phyloP scores from a whole-genome alignment of 2,113 vertebrate species.

The Saguinus midas region DNA sequence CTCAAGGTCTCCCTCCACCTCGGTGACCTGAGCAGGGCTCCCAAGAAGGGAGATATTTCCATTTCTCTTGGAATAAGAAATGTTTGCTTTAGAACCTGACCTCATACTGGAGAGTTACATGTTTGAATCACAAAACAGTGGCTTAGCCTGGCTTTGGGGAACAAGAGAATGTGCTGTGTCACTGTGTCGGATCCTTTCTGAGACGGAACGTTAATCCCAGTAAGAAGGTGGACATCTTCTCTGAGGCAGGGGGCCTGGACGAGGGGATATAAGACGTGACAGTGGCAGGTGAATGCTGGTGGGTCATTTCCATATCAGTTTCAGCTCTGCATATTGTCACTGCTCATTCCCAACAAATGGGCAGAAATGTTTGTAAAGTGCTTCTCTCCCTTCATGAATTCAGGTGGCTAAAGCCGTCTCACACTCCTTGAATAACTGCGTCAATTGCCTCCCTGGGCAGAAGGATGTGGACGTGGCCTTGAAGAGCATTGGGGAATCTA shows the following conservation, averaged over 20 bases:
- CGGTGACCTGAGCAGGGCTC: neutral
- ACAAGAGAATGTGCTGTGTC: rapidly evolving
- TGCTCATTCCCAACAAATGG: neutral
- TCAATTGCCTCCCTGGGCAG: slow-evolving; percentile 98
- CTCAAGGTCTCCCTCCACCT: neutral
- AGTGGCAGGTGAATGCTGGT: neutral
- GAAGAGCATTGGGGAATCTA: slow-evolving; percentile 98
- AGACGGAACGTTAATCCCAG: neutral
- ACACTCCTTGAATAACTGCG: slow-evolving; percentile 98
- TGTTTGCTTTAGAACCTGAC: neutral
- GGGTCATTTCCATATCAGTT: neutral
- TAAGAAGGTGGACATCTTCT: neutral
- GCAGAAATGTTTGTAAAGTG: neutral
- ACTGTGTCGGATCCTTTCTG: neutral
- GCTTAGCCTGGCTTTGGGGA: neutral
- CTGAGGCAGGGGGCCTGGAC: neutral
- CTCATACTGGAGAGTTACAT: neutral
- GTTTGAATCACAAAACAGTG: neutral
- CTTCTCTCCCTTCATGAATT: neutral
- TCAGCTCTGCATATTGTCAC: neutral
- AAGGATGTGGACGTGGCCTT: slow-evolving; percentile 99
- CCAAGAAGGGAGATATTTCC: neutral
- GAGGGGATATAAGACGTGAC: neutral
- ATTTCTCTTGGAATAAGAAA: neutral
- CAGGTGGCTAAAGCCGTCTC: slow-evolving; percentile 99